A percentile compares a stretch with the other conserved stretches of the same genome.
These are phyloP conservation scores for Pollimyrus isidori DNA, from an alignment of 2,113 vertebrate genomes.

Conservation along the genomic window DNA sequence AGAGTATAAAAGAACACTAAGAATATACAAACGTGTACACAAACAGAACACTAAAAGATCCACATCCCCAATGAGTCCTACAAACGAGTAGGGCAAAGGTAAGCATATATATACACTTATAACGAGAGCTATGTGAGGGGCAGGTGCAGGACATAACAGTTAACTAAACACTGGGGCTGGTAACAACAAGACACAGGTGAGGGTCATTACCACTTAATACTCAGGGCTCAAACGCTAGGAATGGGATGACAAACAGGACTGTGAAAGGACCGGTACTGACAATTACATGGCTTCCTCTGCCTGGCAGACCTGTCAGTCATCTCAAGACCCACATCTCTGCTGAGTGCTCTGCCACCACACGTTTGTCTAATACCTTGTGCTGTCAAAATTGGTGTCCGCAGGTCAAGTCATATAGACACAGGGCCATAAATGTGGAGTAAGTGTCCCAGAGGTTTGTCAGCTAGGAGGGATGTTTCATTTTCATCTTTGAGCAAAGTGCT, in stretches of 20 bases:
- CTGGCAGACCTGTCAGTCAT: constrained; percentile 40
- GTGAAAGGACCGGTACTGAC: neutral
- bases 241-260: neutral
- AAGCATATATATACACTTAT: neutral
- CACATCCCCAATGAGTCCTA: neutral
- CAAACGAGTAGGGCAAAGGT: neutral
- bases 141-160: neutral
- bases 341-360: neutral
- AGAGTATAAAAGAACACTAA: neutral
- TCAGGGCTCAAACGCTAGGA: neutral
- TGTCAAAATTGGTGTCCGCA: constrained; percentile 16
- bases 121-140: neutral
- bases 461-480: neutral
- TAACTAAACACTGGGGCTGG: neutral
- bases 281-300: constrained; percentile 25
- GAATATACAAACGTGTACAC: neutral
- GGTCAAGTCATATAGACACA: constrained; percentile 5
- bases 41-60: neutral
- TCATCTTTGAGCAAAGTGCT: neutral
- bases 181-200: neutral
- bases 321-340: neutral
- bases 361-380: constrained; percentile 38
- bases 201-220: neutral
- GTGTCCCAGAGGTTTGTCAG: neutral
- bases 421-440: neutral